phyloP scores from a whole-genome alignment of 2,113 vertebrate species.

The Rhinichthys klamathensis region DNA sequence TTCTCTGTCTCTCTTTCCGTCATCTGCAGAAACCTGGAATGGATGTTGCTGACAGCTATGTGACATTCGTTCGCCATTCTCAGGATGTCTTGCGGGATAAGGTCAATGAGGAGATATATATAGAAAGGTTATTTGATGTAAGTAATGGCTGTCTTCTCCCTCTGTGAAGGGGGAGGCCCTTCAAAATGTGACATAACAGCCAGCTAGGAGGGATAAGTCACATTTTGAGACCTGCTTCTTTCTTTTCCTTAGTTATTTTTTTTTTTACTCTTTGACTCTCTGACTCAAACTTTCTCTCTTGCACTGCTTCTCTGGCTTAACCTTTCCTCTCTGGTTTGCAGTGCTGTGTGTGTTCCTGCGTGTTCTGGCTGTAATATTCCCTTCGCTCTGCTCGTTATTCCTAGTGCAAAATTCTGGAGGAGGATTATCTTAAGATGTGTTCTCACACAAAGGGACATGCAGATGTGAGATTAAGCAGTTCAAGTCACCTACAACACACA shows the following conservation, averaged over 20 bases:
- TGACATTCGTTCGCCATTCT: conserved; percentile 98
- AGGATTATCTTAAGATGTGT: conserved; percentile 64
- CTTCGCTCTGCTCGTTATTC: conserved; percentile 67
- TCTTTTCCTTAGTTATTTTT: conserved; percentile 44
- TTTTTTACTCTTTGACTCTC: conserved; percentile 1
- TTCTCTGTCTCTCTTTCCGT: conserved; percentile 25
- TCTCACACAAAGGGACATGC: conserved; percentile 58
- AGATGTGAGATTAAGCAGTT: conserved; percentile 56
- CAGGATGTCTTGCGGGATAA: conserved; percentile 99
- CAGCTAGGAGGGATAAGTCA: conserved; percentile 89
- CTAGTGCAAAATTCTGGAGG: conserved; percentile 47
- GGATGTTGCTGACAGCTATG: conserved; percentile 97
- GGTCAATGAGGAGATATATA: conserved; percentile 99
- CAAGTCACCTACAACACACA: neutral
- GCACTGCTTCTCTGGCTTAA: conserved; percentile 40
- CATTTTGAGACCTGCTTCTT: conserved; percentile 83
- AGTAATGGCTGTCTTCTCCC: conserved; percentile 88
- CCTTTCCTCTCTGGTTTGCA: conserved; percentile 30
- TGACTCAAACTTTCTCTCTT: conserved; percentile 22
- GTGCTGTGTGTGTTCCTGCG: conserved; percentile 38
- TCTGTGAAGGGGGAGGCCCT: conserved; percentile 80
- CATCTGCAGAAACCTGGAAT: conserved; percentile 92
- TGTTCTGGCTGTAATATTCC: conserved; percentile 62
- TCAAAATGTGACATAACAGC: conserved; percentile 91
- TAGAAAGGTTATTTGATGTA: conserved; percentile 99